These are phyloP conservation scores for Psococerastis gibbosa DNA, from an alignment of 2,888 invertebrate genomes.

Conservation along the genomic window DNA sequence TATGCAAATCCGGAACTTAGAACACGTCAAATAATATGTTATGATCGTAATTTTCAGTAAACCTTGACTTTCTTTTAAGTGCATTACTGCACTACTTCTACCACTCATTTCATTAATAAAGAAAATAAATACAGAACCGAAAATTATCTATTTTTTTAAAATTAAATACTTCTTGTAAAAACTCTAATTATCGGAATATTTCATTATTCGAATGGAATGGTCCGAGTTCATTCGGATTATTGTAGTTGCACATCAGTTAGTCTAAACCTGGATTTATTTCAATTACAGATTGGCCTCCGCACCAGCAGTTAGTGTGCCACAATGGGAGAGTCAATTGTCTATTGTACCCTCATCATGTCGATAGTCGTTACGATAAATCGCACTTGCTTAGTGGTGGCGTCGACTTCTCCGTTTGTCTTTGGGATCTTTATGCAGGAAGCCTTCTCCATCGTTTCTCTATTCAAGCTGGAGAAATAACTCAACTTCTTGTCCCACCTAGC, in stretches of 20 bases:
- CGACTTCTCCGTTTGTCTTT: constrained; percentile 92
- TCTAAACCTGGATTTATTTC: too few relatives aligned
- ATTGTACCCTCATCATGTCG: constrained; percentile 84
- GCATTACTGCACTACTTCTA: too few relatives aligned
- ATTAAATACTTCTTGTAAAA: too few relatives aligned
- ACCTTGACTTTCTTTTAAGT: too few relatives aligned
- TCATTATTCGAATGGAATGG: too few relatives aligned
- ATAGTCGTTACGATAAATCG: constrained; percentile 68
- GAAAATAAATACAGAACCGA: too few relatives aligned
- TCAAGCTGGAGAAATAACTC: constrained; percentile 93
- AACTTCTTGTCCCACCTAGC: constrained; percentile 83
- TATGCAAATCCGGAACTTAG: constrained; percentile 7
- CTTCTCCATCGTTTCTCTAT: constrained; percentile 89
- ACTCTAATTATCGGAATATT: too few relatives aligned
- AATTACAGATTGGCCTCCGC: constrained; percentile 71
- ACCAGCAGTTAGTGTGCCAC: constrained; percentile 75
- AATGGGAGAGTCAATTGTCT: constrained; percentile 87
- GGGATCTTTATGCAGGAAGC: constrained; percentile 83
- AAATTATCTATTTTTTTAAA: constrained; percentile 11
- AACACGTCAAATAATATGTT: background rate
- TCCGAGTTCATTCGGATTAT: too few relatives aligned
- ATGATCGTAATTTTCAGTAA: too few relatives aligned
- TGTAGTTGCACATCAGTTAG: too few relatives aligned
- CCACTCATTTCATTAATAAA: too few relatives aligned
- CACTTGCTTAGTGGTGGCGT: constrained; percentile 91